A percentile compares a stretch with the other conserved stretches of the same genome.
Conservation (phyloP, 1,140 invertebrate species). For the Leptinotarsa defecta region DNA sequence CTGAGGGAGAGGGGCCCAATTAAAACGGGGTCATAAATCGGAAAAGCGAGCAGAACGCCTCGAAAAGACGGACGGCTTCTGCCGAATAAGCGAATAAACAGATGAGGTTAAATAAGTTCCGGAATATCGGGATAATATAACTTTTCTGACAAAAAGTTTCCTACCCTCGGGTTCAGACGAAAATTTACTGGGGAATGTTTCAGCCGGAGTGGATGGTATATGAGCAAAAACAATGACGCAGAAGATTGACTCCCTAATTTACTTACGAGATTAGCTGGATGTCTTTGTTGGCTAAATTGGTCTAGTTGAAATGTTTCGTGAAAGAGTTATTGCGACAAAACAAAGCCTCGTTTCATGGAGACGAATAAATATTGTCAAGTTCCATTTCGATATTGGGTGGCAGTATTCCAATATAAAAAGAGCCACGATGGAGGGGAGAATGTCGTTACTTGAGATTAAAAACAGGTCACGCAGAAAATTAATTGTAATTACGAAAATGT, state of each 20-base stretch:
- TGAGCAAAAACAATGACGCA: conserved; percentile 50
- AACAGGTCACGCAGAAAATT: too few relatives aligned
- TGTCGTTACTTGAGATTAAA: too few relatives aligned
- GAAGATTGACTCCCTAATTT: conserved; percentile 37
- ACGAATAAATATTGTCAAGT: neutral
- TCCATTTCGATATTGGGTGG: neutral
- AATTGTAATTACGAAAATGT: too few relatives aligned
- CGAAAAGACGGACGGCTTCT: conserved; percentile 41
- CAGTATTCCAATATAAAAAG: neutral
- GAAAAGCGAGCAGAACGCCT: conserved; percentile 34
- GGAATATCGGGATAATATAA: conserved; percentile 42
- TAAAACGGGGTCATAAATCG: conserved; percentile 48
- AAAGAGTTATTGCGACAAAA: conserved; percentile 34
- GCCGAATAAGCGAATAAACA: conserved; percentile 46
- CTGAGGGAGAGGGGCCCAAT: conserved; percentile 41
- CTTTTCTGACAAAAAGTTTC: conserved; percentile 41
- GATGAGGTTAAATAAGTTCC: conserved; percentile 46
- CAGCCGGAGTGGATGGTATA: conserved; percentile 35
- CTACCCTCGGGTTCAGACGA: conserved; percentile 25
- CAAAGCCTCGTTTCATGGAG: conserved; percentile 10
- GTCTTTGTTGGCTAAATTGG: conserved; percentile 35
- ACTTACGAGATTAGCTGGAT: conserved; percentile 42
- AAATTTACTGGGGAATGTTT: conserved; percentile 34
- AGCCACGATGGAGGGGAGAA: too few relatives aligned
- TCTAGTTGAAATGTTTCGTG: conserved; percentile 39